Base-by-base conservation (phyloP, 1,140 invertebrate genomes). In the Carposina sasakii region DNA sequence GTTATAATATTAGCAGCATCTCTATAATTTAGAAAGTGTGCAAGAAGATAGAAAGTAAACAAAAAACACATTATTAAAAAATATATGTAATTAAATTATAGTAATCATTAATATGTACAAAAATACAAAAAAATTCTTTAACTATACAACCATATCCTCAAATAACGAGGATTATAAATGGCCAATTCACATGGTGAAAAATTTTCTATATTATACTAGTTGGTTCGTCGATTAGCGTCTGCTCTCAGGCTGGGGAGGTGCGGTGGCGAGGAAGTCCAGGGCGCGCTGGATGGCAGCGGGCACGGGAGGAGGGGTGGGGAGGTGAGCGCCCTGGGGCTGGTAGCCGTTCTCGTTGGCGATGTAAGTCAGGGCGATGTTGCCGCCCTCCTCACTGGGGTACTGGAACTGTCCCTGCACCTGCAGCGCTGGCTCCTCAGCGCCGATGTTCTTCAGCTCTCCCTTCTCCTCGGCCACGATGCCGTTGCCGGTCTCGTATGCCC, bases 301-400 rank as follows among this genome's bases (percentile, higher is more conserved):
- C 50, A 90, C 86, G 21, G 90, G 90, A 1, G 89, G 90, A 19
- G 91, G 89, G 21, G 90, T 91, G 13, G 90, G 89, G 4, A 91
- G 67, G 70, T 89, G 88, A 28, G 83, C 86, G 23, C 89, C 89
- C 60, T 87, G 76, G 15, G 88, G 87, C 44, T 87, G 85, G 77
- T 86, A 89, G 47, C 87, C 89, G 33, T 86, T 77, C 60, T 87
- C 85, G 46, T 87, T 81, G 21, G 90, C 90, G 19, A 88, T 76
- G 79, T 92, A 94, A n/a, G 87, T 88, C 30, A 94, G 85, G 50
- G 87, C 86, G 48, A 93, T 90, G 39, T 57, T 58, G 28, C 51
- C 33, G 4, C 76, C 78, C 24, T 91, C 89, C 13, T 90, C 87
- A 50, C 87, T 87, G 3, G 86, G 82, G 78, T 91, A 93, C n/a